Conservation (phyloP, 2,797 vertebrate genomes). For the Oophaga sylvatica region DNA sequence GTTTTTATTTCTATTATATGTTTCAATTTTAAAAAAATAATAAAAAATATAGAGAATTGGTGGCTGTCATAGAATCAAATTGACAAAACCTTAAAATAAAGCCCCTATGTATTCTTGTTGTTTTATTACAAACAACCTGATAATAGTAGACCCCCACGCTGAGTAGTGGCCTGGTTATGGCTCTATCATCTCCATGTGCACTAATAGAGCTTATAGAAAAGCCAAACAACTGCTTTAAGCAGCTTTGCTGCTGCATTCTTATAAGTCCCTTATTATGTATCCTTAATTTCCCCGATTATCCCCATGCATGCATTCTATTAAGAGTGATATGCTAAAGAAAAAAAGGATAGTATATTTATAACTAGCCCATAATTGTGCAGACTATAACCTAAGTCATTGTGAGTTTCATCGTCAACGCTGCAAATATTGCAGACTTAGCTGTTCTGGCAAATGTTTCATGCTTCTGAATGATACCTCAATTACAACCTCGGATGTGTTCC, state of each 20-base stretch:
- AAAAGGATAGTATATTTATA: neutral
- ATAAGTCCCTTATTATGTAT: neutral
- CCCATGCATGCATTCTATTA: neutral
- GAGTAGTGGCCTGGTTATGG: neutral
- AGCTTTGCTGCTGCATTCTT: neutral
- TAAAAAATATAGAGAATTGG: too few species aligned
- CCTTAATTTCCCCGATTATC: neutral
- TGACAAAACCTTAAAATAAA: neutral
- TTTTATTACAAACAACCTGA: neutral
- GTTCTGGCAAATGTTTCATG: conserved; percentile 21
- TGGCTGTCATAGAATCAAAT: too few species aligned
- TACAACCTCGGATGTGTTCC: conserved; percentile 35
- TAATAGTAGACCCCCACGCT: neutral
- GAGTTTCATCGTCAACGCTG: conserved; percentile 8
- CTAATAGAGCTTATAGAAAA: neutral
- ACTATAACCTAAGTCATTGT: neutral
- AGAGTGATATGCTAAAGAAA: neutral
- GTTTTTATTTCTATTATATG: too few species aligned
- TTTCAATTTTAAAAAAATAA: too few species aligned
- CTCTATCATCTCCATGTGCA: neutral
- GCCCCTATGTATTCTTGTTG: neutral
- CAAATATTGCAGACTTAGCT: conserved; percentile 14
- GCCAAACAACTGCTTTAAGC: neutral
- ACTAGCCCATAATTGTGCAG: neutral
- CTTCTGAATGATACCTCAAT: conserved; percentile 31